Conservation (phyloP, 2,113 vertebrate genomes). For the Dipodomys spectabilis region DNA sequence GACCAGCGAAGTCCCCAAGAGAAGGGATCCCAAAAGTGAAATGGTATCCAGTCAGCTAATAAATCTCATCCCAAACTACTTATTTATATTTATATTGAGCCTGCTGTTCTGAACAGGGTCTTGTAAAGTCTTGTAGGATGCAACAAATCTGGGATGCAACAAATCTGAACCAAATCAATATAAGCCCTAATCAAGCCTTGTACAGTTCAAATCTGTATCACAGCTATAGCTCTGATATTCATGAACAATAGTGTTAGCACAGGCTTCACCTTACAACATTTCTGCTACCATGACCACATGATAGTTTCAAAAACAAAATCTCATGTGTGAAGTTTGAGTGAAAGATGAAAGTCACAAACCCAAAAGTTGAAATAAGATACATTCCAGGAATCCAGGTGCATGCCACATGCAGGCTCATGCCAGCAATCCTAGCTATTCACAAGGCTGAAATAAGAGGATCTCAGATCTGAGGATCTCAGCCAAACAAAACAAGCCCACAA, state of each 20-base stretch:
- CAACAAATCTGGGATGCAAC: neutral
- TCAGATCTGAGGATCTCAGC: neutral
- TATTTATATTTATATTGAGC: neutral
- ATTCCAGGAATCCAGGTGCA: too few relatives aligned
- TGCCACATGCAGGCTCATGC: too few relatives aligned
- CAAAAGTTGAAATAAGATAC: too few relatives aligned
- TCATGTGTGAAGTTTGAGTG: neutral
- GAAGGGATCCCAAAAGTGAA: neutral
- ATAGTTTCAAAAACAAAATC: constrained; percentile 6
- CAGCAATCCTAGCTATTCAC: too few relatives aligned
- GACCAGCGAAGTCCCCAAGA: neutral
- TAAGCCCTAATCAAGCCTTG: neutral
- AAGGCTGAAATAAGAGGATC: too few relatives aligned
- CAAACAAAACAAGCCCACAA: neutral
- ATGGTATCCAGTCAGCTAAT: neutral
- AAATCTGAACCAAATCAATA: neutral
- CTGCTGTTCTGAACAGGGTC: neutral
- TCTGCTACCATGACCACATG: neutral
- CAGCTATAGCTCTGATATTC: neutral
- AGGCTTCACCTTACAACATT: neutral
- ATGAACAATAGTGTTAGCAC: neutral
- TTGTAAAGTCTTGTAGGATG: neutral
- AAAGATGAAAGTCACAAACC: constrained; percentile 34
- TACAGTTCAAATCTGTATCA: neutral
- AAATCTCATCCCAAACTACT: neutral